Evolutionary conservation across 2,113 vertebrate species (phyloP), one percentile per base, ranked within the genome.

Genomic region (Circaetus cinerascens): DNA sequence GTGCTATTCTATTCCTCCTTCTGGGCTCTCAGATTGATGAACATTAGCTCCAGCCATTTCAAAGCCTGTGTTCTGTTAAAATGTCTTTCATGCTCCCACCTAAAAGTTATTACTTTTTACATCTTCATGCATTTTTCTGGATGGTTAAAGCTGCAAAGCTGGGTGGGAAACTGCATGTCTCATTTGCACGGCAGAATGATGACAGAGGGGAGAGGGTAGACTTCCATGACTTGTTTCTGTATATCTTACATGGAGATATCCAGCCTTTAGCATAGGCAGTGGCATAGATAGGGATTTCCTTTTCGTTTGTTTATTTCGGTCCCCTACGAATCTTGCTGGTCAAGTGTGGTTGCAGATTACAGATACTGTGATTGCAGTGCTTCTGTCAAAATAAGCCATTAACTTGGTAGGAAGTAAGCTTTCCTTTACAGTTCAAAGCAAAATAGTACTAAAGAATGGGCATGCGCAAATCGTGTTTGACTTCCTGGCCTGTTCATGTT

Each of bases 401-500:
- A 10, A 9, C 6, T 64, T 63, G 38, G 34, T 80, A 86, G 60
- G 32, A 68, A 56, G 16, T 2, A 69, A 84, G 17, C 48, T 59
- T 72, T 91, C 34, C 34, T 68, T 60, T 74, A 34, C 11, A 19
- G 15, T 56, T 78, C 51, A 50, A 86, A 71, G 76, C 36, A 56
- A 45, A 90, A 15, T 16, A 60, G 19, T 29, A 13, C 23, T 53
- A 16, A 77, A 51, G 59, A 86, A 43, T 27, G 23, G 19, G 4
- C 72, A 15, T 10, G 2, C 32, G 18, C 34, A 78, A 60, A 38
- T 15, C 0, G 0, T 5, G 0, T 85, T 75, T 64, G 41, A 53
- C 41, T 75, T 85, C 34, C 57, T 29, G 36, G 45, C 9, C n/a
- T 1, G 0, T 23, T 72, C 56, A 21, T 74, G 7, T 43, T 77